Conservation (phyloP, 2,797 vertebrate species). For the Peromyscus attwateri region DNA sequence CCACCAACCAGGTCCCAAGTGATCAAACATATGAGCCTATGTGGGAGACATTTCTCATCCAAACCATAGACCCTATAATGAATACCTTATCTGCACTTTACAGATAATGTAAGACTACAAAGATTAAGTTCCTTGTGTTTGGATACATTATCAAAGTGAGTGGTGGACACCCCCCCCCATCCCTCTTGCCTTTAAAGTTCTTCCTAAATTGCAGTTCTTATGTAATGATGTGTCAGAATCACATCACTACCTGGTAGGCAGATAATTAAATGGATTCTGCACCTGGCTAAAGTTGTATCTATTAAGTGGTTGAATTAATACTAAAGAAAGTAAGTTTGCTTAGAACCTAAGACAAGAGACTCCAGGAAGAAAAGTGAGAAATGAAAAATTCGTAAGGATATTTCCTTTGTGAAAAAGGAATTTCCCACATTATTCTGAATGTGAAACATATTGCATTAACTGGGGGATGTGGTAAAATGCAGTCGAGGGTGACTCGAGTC, state of each 20-base stretch:
- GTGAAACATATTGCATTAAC: not conserved
- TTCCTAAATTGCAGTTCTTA: constrained; percentile 2
- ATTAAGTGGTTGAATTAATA: not conserved
- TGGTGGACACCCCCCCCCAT: not conserved
- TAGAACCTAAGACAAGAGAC: not conserved
- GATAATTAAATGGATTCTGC: not conserved
- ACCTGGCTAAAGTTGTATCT: not conserved
- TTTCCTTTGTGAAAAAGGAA: not conserved
- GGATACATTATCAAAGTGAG: not conserved
- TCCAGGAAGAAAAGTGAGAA: not conserved
- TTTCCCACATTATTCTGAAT: not conserved
- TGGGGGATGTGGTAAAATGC: not conserved
- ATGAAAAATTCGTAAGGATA: not conserved
- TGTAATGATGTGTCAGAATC: not conserved
- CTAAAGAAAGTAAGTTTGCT: constrained; percentile 5
- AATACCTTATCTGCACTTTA: not conserved
- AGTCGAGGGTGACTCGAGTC: not conserved
- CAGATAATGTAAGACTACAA: not conserved
- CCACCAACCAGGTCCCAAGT: not conserved
- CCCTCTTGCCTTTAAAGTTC: not conserved
- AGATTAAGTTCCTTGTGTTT: not conserved
- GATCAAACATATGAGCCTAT: not conserved
- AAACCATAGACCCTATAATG: not conserved
- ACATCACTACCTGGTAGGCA: not conserved
- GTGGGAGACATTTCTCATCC: not conserved